Percentiles rank a stretch among this genome's conserved stretches.
Evolutionary conservation across 1,140 invertebrate genomes (phyloP).

Genomic region (Condylostylus longicornis): DNA sequence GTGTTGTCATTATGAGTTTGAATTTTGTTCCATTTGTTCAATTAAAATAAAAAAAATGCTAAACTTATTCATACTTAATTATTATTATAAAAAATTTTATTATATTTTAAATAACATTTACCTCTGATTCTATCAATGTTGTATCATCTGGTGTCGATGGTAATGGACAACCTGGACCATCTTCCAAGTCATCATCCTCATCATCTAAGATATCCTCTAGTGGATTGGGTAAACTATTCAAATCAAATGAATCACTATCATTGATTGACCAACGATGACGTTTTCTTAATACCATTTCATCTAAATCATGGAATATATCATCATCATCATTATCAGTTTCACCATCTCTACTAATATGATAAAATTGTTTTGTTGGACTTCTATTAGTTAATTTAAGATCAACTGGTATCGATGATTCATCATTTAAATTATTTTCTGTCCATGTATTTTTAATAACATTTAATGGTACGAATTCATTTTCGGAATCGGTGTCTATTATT

Average conservation of each 20-base stretch:
- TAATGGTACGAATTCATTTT: not conserved
- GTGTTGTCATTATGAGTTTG: no score
- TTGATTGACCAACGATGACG: slow-evolving; percentile 25
- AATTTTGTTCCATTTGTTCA: not conserved
- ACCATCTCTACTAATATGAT: not conserved
- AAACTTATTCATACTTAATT: no score
- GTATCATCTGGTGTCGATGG: slow-evolving; percentile 78
- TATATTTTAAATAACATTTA: slow-evolving; percentile 16
- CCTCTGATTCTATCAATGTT: slow-evolving; percentile 61
- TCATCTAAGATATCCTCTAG: slow-evolving; percentile 24
- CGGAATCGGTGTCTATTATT: not conserved
- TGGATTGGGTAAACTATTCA: slow-evolving; percentile 8
- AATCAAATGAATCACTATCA: slow-evolving; percentile 15
- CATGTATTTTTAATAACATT: not conserved
- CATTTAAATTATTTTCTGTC: not conserved
- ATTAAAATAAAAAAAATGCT: not conserved
- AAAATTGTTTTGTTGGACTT: no score
- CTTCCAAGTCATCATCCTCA: slow-evolving; percentile 47
- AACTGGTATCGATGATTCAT: not conserved
- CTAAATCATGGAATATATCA: slow-evolving; percentile 25
- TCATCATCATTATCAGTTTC: slow-evolving; percentile 17
- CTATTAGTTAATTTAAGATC: no score
- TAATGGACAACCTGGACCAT: slow-evolving; percentile 62
- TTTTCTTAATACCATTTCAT: slow-evolving; percentile 26
- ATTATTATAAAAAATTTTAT: not conserved